phyloP scores from a whole-genome alignment of 1,140 invertebrate genomes.

The Solen grandis region DNA sequence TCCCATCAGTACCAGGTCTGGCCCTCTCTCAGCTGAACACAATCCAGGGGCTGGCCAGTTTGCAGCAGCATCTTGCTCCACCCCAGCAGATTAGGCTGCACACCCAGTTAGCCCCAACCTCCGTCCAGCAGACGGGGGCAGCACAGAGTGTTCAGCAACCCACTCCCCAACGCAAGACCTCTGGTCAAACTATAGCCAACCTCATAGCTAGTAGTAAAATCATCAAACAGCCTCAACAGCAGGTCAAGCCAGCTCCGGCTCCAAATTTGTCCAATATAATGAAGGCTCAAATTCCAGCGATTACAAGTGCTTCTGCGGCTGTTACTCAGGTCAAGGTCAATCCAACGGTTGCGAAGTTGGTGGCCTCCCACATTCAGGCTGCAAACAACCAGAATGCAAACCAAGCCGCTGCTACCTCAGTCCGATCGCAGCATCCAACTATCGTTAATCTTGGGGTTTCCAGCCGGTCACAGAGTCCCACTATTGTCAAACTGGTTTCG shows the following conservation, averaged over 20 bases:
- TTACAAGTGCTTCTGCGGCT: background rate
- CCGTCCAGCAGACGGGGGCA: constrained; percentile 16
- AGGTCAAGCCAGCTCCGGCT: background rate
- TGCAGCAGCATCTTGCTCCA: constrained; percentile 22
- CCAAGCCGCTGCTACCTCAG: background rate
- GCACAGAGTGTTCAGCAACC: constrained; percentile 13
- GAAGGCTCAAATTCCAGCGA: constrained; percentile 35
- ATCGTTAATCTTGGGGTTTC: constrained; percentile 5
- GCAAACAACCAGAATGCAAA: constrained; percentile 48
- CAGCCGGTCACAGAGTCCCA: constrained; percentile 24
- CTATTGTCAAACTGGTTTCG: constrained; percentile 51
- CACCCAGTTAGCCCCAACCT: constrained; percentile 10
- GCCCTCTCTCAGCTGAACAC: constrained; percentile 17
- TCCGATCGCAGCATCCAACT: constrained; percentile 4
- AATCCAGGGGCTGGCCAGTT: background rate
- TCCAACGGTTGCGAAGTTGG: constrained; percentile 43
- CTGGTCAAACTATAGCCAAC: constrained; percentile 47
- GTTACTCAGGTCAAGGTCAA: constrained; percentile 28
- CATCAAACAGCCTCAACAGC: constrained; percentile 29
- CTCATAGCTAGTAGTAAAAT: constrained; percentile 37
- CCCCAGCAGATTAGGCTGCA: constrained; percentile 22
- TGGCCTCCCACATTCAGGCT: constrained; percentile 40
- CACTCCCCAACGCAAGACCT: constrained; percentile 40
- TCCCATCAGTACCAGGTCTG: background rate
- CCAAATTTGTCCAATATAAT: constrained; percentile 36